Conservation (phyloP, 23 tunicate species). For the Halocynthia roretzi region DNA sequence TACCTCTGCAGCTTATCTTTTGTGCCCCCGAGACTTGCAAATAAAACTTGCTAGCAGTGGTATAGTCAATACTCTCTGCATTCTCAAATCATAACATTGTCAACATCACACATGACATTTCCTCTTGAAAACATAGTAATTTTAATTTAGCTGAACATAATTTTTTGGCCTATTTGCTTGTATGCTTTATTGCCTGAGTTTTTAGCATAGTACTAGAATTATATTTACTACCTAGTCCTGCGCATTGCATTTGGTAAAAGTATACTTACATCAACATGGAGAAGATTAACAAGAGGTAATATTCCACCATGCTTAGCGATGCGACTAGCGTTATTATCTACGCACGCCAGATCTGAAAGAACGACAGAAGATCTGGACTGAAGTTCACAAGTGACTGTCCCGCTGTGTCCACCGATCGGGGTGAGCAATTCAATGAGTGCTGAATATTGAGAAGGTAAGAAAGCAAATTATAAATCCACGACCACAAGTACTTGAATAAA, state of each 20-base stretch:
- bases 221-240: too few relatives aligned
- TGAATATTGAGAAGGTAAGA: neutral
- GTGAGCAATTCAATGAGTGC: conserved; percentile 48
- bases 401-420: conserved; percentile 8
- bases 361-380: conserved; percentile 95
- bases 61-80: too few relatives aligned
- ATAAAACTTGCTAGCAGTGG: too few relatives aligned
- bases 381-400: conserved; percentile 39
- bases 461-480: neutral
- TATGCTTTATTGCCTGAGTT: too few relatives aligned
- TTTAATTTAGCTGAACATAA: too few relatives aligned
- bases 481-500: neutral
- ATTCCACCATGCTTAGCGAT: conserved; percentile 84
- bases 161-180: too few relatives aligned
- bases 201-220: too few relatives aligned
- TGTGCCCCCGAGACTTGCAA: too few relatives aligned
- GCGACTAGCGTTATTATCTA: conserved; percentile 43
- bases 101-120: too few relatives aligned
- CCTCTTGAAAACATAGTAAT: too few relatives aligned
- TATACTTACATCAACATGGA: conserved; percentile 61
- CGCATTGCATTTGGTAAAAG: neutral
- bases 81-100: too few relatives aligned
- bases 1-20: too few relatives aligned
- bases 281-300: conserved; percentile 67
- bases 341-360: conserved; percentile 72